A percentile compares a stretch with the other conserved stretches of the same genome.
Conservation (phyloP, 2,113 vertebrate genomes). For the Nothoprocta perdicaria region DNA sequence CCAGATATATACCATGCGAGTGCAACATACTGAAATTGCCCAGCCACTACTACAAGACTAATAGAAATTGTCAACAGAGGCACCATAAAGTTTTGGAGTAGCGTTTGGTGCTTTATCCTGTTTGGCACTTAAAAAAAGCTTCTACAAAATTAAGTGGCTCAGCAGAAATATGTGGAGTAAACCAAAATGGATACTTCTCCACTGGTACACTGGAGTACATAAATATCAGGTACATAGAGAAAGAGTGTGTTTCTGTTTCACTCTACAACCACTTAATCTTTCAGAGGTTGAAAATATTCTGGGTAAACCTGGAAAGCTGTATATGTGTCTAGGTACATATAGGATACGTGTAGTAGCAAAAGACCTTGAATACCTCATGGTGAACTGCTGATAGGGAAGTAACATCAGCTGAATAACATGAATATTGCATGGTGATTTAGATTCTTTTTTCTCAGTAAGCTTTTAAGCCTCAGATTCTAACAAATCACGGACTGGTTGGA, state of each 20-base stretch:
- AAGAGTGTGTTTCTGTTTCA: constrained; percentile 8
- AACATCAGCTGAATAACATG: neutral
- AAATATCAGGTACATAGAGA: neutral
- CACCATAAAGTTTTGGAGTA: neutral
- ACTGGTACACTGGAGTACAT: neutral
- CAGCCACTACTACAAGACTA: constrained; percentile 87
- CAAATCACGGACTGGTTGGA: neutral
- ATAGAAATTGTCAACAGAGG: constrained; percentile 21
- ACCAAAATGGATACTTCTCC: neutral
- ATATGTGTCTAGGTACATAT: neutral
- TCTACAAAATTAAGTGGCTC: neutral
- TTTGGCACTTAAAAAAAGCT: neutral
- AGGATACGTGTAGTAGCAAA: neutral
- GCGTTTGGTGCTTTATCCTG: neutral
- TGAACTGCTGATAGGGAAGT: neutral
- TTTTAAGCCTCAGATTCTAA: neutral
- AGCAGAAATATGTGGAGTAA: neutral
- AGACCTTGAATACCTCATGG: neutral
- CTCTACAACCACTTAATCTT: neutral
- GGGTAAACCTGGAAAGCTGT: neutral
- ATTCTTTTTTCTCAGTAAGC: neutral
- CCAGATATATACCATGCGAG: constrained; percentile 77
- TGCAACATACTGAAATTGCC: constrained; percentile 83
- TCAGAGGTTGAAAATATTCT: neutral
- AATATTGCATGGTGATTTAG: neutral